A percentile compares a stretch with the other conserved stretches of the same genome.
phyloP scores from a whole-genome alignment of 1,140 invertebrate species.

The Mylabris phalerata region DNA sequence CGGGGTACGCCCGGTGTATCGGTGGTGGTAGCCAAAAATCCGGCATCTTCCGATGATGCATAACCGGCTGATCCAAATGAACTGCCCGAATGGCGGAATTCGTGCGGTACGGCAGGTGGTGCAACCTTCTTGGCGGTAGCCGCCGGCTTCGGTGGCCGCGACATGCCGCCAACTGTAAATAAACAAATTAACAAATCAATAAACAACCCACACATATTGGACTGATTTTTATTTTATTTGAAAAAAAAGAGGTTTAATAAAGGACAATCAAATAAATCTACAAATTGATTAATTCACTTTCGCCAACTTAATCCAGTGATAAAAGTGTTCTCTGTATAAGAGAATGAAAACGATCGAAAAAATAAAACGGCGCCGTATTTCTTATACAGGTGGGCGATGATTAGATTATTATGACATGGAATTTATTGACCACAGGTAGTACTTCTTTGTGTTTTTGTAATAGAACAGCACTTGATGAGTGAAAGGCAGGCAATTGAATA shows the following conservation, averaged over 20 bases:
- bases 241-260: too few relatives aligned
- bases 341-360: constrained; percentile 6
- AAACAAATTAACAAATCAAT: constrained; percentile 17
- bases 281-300: constrained; percentile 13
- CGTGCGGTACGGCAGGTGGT: constrained; percentile 72
- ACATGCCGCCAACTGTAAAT: constrained; percentile 57
- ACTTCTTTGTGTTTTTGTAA: constrained; percentile 16
- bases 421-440: constrained; percentile 12
- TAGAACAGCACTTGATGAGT: constrained; percentile 6
- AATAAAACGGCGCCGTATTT: constrained; percentile 19
- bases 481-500: constrained; percentile 10
- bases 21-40: constrained; percentile 35
- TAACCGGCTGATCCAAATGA: constrained; percentile 68
- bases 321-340: background rate
- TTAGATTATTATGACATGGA: constrained; percentile 14
- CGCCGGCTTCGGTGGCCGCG: constrained; percentile 65
- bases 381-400: constrained; percentile 21
- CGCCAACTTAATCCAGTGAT: background rate
- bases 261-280: too few relatives aligned
- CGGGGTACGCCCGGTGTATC: constrained; percentile 39
- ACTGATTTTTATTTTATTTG: too few relatives aligned
- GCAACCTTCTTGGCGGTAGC: constrained; percentile 75
- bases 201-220: too few relatives aligned
- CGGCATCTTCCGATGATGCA: constrained; percentile 53
- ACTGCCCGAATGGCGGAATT: constrained; percentile 66